Evolutionary conservation across 2,888 invertebrate genomes (phyloP).

Genomic region (Drosophila merina): DNA sequence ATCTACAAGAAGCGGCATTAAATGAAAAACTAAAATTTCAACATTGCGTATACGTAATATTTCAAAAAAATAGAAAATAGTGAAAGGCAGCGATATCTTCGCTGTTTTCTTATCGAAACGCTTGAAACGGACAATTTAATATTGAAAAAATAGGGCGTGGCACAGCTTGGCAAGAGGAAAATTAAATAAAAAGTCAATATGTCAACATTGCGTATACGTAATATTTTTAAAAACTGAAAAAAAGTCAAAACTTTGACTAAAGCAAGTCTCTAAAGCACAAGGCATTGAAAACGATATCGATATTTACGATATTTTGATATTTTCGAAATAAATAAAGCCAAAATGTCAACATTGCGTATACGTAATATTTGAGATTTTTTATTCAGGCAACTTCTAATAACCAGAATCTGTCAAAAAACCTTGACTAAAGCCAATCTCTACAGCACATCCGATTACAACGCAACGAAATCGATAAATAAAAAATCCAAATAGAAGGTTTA

Average conservation of each 20-base stretch:
- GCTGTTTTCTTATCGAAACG: too few relatives aligned
- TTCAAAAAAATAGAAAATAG: too few relatives aligned
- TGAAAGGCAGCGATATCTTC: too few relatives aligned
- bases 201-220: not conserved
- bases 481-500: slow-evolving; percentile 16
- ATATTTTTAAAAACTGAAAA: not conserved
- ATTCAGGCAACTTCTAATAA: not conserved
- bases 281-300: slow-evolving; percentile 11
- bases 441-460: slow-evolving; percentile 32
- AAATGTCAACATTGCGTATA: not conserved
- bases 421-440: slow-evolving; percentile 1
- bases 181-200: too few relatives aligned
- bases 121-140: slow-evolving; percentile 58
- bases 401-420: slow-evolving; percentile 2
- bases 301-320: too few relatives aligned
- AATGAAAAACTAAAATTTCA: too few relatives aligned
- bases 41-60: too few relatives aligned
- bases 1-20: not conserved
- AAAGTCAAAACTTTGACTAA: not conserved
- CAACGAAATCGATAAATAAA: slow-evolving; percentile 21
- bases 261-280: slow-evolving; percentile 10
- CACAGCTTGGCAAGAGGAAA: not conserved
- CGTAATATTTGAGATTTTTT: not conserved
- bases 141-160: slow-evolving; percentile 45
- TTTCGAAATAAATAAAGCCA: too few relatives aligned